These are phyloP conservation scores for Lepidocyrtoides sp. DNA, from an alignment of 2,888 invertebrate genomes.

Conservation along the genomic window DNA sequence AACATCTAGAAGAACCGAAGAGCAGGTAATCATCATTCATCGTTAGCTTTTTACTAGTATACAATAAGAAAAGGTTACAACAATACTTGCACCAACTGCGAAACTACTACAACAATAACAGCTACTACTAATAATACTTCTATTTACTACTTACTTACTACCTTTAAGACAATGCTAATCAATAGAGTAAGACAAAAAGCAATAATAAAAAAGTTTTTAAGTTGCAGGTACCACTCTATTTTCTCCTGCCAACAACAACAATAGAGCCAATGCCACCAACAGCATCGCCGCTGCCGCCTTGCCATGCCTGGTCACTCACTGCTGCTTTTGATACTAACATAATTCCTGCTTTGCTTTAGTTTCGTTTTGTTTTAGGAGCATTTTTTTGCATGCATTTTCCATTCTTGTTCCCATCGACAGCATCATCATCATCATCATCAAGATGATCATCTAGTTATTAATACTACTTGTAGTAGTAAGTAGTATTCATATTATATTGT, in stretches of 20 bases:
- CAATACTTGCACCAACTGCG: background rate
- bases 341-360: background rate
- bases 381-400: constrained; percentile 42
- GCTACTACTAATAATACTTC: constrained; percentile 1
- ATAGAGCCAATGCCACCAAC: constrained; percentile 36
- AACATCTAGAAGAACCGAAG: too few species aligned
- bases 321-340: background rate
- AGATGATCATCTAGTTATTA: background rate
- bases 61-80: constrained; percentile 29
- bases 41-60: background rate
- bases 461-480: background rate
- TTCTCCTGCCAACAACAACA: background rate
- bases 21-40: constrained; percentile 41
- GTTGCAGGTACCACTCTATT: constrained; percentile 58
- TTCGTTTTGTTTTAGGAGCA: background rate
- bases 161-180: constrained; percentile 57
- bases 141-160: background rate
- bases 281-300: background rate
- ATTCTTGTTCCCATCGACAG: constrained; percentile 34
- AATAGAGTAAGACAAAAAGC: constrained; percentile 53
- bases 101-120: background rate
- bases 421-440: constrained; percentile 1
- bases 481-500: background rate
- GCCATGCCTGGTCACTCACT: background rate
- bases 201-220: constrained; percentile 24